phyloP scores from a whole-genome alignment of 2,888 invertebrate genomes.

The Tolmerus cingulatus region DNA sequence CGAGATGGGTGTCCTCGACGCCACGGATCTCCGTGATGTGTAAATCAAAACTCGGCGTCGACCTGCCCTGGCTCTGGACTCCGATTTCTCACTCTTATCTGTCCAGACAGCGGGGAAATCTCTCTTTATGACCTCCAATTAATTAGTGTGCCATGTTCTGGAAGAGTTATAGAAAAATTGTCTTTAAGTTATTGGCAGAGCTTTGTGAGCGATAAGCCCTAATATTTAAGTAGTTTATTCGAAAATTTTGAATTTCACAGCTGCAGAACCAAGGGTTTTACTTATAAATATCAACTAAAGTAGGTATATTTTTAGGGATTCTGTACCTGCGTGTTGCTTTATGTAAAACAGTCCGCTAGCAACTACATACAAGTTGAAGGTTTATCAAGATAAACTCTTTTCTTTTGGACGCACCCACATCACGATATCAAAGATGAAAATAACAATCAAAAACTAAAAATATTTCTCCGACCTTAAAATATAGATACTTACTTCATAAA shows the following conservation, averaged over 20 bases:
- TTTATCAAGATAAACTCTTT: too few species aligned
- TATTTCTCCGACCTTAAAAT: too few species aligned
- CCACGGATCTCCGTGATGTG: slow-evolving; percentile 1
- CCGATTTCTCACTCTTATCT: background rate
- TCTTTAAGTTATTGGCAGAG: slow-evolving; percentile 7
- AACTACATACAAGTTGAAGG: too few species aligned
- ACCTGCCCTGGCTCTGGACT: background rate
- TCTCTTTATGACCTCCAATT: slow-evolving; percentile 30
- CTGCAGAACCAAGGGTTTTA: background rate
- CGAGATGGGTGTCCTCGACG: slow-evolving; percentile 38
- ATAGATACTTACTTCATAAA: too few species aligned
- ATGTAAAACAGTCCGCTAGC: too few species aligned
- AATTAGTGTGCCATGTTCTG: slow-evolving; percentile 40
- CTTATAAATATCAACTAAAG: background rate
- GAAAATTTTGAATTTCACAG: background rate
- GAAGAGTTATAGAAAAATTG: slow-evolving; percentile 15
- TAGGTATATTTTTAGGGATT: background rate
- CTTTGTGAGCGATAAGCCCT: background rate
- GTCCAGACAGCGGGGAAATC: slow-evolving; percentile 24
- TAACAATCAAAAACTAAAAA: too few species aligned
- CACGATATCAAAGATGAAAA: too few species aligned
- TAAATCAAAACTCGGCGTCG: background rate
- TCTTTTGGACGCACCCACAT: too few species aligned
- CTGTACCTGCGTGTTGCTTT: too few species aligned
- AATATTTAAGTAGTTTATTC: background rate